phyloP scores from a whole-genome alignment of 2,888 invertebrate genomes.

The Brassicogethes aeneus region DNA sequence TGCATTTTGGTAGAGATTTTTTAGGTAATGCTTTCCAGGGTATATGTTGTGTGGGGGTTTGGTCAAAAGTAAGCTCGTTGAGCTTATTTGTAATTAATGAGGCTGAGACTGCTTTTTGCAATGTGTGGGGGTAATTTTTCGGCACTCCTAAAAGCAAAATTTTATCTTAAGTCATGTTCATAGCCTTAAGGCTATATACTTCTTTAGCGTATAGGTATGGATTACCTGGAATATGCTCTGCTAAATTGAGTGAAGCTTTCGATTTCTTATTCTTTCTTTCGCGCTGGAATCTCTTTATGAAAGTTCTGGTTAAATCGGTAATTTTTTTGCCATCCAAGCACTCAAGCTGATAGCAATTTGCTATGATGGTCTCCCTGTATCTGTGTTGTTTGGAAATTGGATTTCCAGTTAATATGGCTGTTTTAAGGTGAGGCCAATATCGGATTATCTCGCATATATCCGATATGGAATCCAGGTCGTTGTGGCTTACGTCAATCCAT shows the following conservation, averaged over 20 bases:
- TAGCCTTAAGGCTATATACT: slow-evolving; percentile 3
- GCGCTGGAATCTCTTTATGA: slow-evolving; percentile 54
- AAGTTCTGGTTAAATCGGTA: slow-evolving; percentile 49
- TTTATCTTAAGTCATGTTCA: not conserved
- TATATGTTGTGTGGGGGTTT: slow-evolving; percentile 23
- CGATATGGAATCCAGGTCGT: slow-evolving; percentile 47
- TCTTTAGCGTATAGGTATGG: too few relatives aligned
- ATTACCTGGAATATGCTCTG: slow-evolving; percentile 27
- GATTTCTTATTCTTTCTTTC: slow-evolving; percentile 35
- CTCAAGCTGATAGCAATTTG: slow-evolving; percentile 50
- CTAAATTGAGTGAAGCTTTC: slow-evolving; percentile 23
- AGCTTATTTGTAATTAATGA: slow-evolving; percentile 27
- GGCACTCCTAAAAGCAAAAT: slow-evolving; percentile 27
- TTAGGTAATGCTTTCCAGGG: slow-evolving; percentile 22
- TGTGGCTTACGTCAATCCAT: slow-evolving; percentile 50
- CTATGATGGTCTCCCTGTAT: slow-evolving; percentile 60
- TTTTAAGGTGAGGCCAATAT: slow-evolving; percentile 46
- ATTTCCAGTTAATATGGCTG: slow-evolving; percentile 52
- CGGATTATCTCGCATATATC: slow-evolving; percentile 47
- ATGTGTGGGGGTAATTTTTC: slow-evolving; percentile 29
- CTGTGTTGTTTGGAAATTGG: slow-evolving; percentile 54
- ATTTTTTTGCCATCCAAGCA: slow-evolving; percentile 50
- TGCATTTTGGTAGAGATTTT: not conserved
- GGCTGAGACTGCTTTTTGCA: slow-evolving; percentile 36
- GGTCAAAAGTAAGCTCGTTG: slow-evolving; percentile 19